Conservation (phyloP, 2,888 invertebrate species). For the Cryptus viduatorius region DNA sequence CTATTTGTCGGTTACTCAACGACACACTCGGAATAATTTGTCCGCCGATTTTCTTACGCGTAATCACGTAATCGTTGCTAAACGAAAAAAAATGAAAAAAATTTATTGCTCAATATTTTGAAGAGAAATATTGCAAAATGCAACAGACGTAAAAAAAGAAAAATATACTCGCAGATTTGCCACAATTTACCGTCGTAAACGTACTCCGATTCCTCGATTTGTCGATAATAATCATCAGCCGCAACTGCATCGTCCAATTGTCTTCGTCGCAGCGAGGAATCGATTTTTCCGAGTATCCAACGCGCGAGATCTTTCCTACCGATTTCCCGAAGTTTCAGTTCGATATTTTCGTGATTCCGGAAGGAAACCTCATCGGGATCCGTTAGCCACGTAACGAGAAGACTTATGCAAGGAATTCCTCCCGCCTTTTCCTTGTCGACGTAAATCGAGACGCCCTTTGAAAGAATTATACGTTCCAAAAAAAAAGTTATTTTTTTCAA, state of each 20-base stretch:
- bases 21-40: slow-evolving; percentile 33
- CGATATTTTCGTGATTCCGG: slow-evolving; percentile 62
- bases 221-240: slow-evolving; percentile 8
- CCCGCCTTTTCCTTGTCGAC: slow-evolving; percentile 51
- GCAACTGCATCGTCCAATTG: slow-evolving; percentile 23
- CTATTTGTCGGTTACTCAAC: not conserved
- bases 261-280: slow-evolving; percentile 44
- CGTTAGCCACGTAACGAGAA: slow-evolving; percentile 64
- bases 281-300: slow-evolving; percentile 58
- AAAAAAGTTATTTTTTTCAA: not conserved
- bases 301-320: slow-evolving; percentile 68
- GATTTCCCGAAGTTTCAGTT: slow-evolving; percentile 62
- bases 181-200: slow-evolving; percentile 68
- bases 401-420: slow-evolving; percentile 52
- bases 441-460: slow-evolving; percentile 50
- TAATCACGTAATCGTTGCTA: slow-evolving; percentile 35
- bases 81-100: not conserved
- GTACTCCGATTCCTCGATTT: slow-evolving; percentile 68
- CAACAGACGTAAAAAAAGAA: not conserved
- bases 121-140: not conserved
- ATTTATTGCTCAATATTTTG: not conserved
- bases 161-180: slow-evolving; percentile 47
- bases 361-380: slow-evolving; percentile 55
- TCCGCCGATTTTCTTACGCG: slow-evolving; percentile 44
- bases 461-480: not conserved